These are phyloP conservation scores for Sarcophaga rosellei DNA, from an alignment of 2,888 invertebrate genomes.

Conservation along the genomic window DNA sequence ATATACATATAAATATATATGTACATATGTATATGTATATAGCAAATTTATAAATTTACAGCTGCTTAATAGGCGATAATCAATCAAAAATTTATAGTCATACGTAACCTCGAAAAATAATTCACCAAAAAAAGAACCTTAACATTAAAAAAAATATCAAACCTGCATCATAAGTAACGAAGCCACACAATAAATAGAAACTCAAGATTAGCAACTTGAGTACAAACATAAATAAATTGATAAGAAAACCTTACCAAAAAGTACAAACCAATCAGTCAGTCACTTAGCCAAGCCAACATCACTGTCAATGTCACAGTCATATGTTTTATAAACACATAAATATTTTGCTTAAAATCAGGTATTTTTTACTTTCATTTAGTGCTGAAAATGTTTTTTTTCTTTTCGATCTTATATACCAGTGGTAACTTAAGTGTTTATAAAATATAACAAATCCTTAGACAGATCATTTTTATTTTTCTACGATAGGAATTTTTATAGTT, in stretches of 20 bases:
- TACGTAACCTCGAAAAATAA: conserved; percentile 45
- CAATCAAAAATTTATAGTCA: conserved; percentile 47
- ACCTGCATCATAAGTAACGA: conserved; percentile 14
- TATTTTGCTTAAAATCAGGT: not conserved
- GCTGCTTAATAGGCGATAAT: conserved; percentile 26
- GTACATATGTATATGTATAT: too few species aligned
- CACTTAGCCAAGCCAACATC: not conserved
- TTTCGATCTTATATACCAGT: not conserved
- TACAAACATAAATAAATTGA: conserved; percentile 18
- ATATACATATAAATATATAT: too few species aligned
- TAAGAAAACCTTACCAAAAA: conserved; percentile 28
- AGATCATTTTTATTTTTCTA: not conserved
- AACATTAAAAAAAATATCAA: conserved; percentile 14
- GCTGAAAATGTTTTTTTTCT: not conserved
- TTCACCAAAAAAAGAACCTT: conserved; percentile 39
- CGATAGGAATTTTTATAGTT: not conserved
- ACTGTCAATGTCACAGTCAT: conserved; percentile 46
- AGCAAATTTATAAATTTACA: conserved; percentile 2
- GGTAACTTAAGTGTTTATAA: too few species aligned
- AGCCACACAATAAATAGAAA: conserved; percentile 21
- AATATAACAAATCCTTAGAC: conserved; percentile 6
- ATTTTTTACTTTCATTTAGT: not conserved
- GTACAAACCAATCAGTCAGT: not conserved
- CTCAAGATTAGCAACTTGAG: conserved; percentile 30
- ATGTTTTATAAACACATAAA: conserved; percentile 2